Percentiles rank a stretch among this genome's conserved stretches.
Conservation (phyloP, 2,113 vertebrate genomes). For the Cyanoramphus novaezelandiae region DNA sequence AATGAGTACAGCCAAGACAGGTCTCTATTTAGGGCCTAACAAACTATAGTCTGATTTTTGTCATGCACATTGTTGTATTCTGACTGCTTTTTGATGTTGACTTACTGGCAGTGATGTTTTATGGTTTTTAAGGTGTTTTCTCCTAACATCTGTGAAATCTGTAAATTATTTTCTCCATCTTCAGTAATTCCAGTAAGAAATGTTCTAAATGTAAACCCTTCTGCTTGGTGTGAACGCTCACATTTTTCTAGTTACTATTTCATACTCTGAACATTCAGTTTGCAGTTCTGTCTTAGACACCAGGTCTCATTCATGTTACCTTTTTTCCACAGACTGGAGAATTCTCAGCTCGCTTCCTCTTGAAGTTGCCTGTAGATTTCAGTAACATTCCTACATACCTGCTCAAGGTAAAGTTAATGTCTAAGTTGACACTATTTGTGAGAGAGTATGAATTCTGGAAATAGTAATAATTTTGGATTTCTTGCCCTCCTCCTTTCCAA, state of each 20-base stretch:
- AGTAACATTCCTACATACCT: conserved; percentile 98
- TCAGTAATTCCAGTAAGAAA: not conserved
- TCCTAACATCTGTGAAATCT: not conserved
- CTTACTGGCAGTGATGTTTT: not conserved
- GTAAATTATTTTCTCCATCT: not conserved
- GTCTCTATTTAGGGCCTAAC: conserved; percentile 24
- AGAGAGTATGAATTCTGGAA: conserved; percentile 11
- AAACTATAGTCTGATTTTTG: not conserved
- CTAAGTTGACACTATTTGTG: not conserved
- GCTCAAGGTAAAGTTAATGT: conserved; percentile 87
- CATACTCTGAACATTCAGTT: not conserved
- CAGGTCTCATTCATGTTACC: conserved; percentile 21
- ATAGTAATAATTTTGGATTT: not conserved
- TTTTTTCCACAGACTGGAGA: conserved; percentile 88
- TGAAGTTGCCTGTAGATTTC: conserved; percentile 97
- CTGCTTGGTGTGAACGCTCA: not conserved
- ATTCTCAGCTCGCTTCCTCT: conserved; percentile 96
- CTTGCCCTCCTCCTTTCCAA: not conserved
- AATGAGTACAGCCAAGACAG: not conserved
- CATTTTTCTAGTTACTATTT: not conserved
- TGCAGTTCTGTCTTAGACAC: conserved; percentile 9
- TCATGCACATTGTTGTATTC: not conserved
- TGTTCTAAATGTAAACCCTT: not conserved
- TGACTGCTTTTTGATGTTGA: not conserved
- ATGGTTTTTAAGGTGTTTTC: not conserved